Conservation (phyloP, 2,888 invertebrate genomes). For the Drepana falcataria region DNA sequence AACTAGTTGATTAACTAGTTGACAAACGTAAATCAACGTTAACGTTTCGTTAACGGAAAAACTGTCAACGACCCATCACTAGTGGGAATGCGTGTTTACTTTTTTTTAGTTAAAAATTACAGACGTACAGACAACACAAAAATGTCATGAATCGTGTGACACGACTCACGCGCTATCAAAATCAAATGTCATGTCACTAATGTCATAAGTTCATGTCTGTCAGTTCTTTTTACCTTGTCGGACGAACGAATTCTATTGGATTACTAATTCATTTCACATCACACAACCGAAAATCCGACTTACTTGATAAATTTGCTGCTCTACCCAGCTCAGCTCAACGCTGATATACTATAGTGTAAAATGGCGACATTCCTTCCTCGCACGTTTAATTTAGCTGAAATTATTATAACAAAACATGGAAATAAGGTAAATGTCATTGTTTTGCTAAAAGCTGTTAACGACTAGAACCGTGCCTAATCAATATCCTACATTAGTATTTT, state of each 20-base stretch:
- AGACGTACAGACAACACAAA: no score
- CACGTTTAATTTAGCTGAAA: conserved; percentile 84
- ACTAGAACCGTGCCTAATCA: background rate
- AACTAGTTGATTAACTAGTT: no score
- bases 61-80: no score
- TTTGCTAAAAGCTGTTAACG: background rate
- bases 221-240: background rate
- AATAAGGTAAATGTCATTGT: conserved; percentile 80
- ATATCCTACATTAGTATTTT: background rate
- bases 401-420: conserved; percentile 82
- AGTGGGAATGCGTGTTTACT: no score
- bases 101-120: no score
- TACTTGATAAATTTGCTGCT: background rate
- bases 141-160: no score
- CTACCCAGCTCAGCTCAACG: background rate
- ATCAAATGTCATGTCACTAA: no score
- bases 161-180: no score
- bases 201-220: no score
- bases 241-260: background rate
- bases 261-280: background rate
- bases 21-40: no score
- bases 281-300: background rate
- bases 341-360: conserved; percentile 27
- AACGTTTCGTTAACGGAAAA: no score
- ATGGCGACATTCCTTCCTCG: conserved; percentile 90